Base-by-base conservation (phyloP, 1,140 invertebrate species). In the Radopholus similis region DNA sequence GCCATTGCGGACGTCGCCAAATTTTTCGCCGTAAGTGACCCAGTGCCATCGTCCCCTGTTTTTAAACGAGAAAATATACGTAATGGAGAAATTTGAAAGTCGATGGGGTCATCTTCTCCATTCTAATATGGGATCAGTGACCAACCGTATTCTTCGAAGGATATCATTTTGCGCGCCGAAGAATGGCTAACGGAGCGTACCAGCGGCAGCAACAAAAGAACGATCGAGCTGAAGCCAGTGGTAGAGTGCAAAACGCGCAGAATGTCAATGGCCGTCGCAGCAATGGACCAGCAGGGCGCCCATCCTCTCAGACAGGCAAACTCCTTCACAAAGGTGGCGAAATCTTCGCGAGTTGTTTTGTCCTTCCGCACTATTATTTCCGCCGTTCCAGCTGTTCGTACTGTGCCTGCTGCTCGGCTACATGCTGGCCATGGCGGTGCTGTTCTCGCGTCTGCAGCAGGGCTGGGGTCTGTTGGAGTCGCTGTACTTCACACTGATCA, bases 1-100 rank as follows among this genome's bases (percentile, higher is more conserved):
- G 77, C 73, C 59, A 75, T 75, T n/a, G 73, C 73, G 0, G 73
- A 75, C 35, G 60, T 75, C 4, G 73, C 73, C 6, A 75, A 75
- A 57, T 75, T 78, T 44, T 77, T 75, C n/a, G 44, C 75, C 34
- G 73, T 51, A 15, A 11, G 38, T 42, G 11, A 11, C 11, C 38
- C 18, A 42, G 18, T 42, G 18, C 11, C 18, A 42, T 13, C 38
- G 38, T n/a, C 38, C 38, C 44, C 3, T n/a, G 1, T 8, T 6
- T 2, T 49, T 49, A 6, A 49, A 8, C 18, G 15, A n/a, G 8
- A 49, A 49, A n/a, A n/a, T n/a, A n/a, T n/a, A n/a, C n/a, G n/a
- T n/a, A n/a, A n/a, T n/a, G n/a, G n/a, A n/a, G n/a, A n/a, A n/a
- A n/a, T n/a, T n/a, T n/a, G n/a, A n/a, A n/a, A n/a, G n/a, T n/a